Percentiles rank a stretch among this genome's conserved stretches.
These are phyloP conservation scores for Leptopilina boulardi DNA, from an alignment of 1,140 invertebrate genomes.

Conservation along the genomic window DNA sequence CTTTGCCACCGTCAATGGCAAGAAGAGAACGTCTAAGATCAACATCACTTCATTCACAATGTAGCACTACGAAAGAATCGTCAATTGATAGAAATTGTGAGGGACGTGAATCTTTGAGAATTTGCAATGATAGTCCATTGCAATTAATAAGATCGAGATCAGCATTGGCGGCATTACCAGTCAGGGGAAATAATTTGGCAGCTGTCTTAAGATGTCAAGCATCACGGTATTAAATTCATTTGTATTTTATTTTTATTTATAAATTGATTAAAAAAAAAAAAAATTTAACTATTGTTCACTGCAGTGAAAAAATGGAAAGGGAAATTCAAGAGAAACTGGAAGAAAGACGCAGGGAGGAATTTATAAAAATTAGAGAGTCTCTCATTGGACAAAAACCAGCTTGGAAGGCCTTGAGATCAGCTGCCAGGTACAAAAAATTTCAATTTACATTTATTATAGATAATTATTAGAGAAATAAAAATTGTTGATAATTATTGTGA, in stretches of 20 bases:
- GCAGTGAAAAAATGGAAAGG: conserved; percentile 79
- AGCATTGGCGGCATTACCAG: conserved; percentile 70
- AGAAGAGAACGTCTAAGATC: conserved; percentile 77
- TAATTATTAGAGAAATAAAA: no score
- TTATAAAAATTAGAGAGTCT: conserved; percentile 78
- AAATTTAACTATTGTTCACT: conserved; percentile 39
- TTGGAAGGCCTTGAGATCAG: conserved; percentile 81
- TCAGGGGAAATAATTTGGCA: conserved; percentile 82
- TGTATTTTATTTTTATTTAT: background rate
- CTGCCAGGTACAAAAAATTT: conserved; percentile 63
- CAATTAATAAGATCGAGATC: conserved; percentile 71
- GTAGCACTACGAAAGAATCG: conserved; percentile 66
- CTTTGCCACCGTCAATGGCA: conserved; percentile 83
- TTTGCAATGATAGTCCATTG: conserved; percentile 51
- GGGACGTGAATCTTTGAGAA: conserved; percentile 43
- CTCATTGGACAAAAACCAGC: conserved; percentile 80
- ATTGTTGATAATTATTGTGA: no score
- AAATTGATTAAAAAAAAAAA: background rate
- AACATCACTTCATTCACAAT: conserved; percentile 70
- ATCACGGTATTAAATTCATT: conserved; percentile 72
- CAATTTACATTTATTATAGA: background rate
- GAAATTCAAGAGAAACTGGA: conserved; percentile 79
- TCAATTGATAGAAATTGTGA: conserved; percentile 58
- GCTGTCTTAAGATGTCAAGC: conserved; percentile 82
- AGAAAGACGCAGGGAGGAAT: conserved; percentile 78